These are phyloP conservation scores for Noctua comes DNA, from an alignment of 2,888 invertebrate genomes.

Conservation along the genomic window DNA sequence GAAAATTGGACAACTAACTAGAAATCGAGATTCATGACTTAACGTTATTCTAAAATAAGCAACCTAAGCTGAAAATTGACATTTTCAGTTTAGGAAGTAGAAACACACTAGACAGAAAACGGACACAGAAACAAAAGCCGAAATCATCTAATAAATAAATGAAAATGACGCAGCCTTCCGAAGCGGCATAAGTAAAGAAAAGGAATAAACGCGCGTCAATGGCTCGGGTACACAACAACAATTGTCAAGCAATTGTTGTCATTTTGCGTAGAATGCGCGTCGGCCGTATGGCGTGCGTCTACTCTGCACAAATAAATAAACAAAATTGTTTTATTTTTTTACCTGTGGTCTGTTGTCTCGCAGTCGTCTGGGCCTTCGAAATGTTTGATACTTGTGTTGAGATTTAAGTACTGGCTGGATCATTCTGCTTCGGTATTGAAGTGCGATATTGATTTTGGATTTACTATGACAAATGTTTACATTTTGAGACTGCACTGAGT, in stretches of 20 bases:
- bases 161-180: constrained; percentile 67
- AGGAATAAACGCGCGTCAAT: constrained; percentile 72
- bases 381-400: constrained; percentile 35
- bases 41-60: background rate
- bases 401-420: constrained; percentile 20
- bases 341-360: constrained; percentile 63
- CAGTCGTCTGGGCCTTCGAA: constrained; percentile 34
- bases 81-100: background rate
- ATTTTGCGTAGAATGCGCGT: constrained; percentile 85
- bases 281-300: constrained; percentile 87
- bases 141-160: constrained; percentile 73
- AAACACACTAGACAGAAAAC: constrained; percentile 30
- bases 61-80: background rate
- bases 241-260: constrained; percentile 84
- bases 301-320: constrained; percentile 79
- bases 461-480: background rate
- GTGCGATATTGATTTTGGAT: constrained; percentile 6
- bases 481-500: constrained; percentile 7
- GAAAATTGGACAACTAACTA: background rate
- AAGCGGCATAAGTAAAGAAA: constrained; percentile 72
- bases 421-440: constrained; percentile 11
- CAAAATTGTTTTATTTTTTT: constrained; percentile 59
- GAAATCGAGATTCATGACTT: background rate
- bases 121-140: constrained; percentile 44
- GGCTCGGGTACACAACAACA: constrained; percentile 84